A percentile compares a stretch with the other conserved stretches of the same genome.
Conservation (phyloP, 2,888 invertebrate species). For the Dimorphilus gyrociliatus region DNA sequence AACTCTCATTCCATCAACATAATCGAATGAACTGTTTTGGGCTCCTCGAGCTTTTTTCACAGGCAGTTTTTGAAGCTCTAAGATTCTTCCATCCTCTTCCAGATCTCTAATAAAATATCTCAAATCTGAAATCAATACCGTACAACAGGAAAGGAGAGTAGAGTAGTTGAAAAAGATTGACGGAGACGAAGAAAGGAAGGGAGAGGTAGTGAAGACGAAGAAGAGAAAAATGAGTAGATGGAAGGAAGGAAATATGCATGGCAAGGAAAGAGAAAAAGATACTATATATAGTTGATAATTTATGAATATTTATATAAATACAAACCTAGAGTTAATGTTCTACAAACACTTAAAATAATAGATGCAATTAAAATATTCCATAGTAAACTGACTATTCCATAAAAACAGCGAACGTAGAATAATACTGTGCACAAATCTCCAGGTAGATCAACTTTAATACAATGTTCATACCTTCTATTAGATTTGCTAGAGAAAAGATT, state of each 20-base stretch:
- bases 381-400: constrained; percentile 27
- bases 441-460: constrained; percentile 17
- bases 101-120: constrained; percentile 31
- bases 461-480: no score
- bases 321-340: constrained; percentile 40
- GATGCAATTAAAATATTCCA: constrained; percentile 38
- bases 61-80: no score
- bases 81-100: constrained; percentile 24
- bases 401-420: constrained; percentile 24
- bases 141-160: constrained; percentile 1
- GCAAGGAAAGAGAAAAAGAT: no score
- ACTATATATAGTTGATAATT: no score
- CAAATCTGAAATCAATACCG: constrained; percentile 17
- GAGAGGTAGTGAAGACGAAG: no score
- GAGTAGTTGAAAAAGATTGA: constrained; percentile 1
- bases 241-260: no score
- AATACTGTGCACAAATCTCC: constrained; percentile 23
- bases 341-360: constrained; percentile 37
- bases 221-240: no score
- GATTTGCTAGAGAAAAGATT: no score
- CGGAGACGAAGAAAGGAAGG: no score
- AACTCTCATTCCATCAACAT: constrained; percentile 4
- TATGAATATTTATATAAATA: no score
- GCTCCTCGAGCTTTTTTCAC: constrained; percentile 7
- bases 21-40: constrained; percentile 4